Base-by-base conservation (phyloP, 2,888 invertebrate species). In the Rhagophthalmus giganteus region DNA sequence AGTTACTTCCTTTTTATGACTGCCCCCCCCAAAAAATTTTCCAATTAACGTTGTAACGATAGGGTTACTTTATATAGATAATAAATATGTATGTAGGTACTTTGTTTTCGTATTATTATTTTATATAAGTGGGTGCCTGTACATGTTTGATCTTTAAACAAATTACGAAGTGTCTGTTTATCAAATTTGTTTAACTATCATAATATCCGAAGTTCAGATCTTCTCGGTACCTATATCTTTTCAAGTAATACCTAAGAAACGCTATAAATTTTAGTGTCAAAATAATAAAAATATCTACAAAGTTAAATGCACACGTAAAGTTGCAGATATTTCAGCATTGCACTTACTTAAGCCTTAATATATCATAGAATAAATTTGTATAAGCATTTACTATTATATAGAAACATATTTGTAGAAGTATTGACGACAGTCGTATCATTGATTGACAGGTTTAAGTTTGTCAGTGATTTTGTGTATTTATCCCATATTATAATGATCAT, bases 401-500 rank as follows among this genome's bases (percentile, higher is more conserved):
- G n/a, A n/a, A 38, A 32, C 24, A 33, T 41, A 40, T 11, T 11
- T 44, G 33, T 44, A 44, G 44, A 35, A 27, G 33, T 44, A 47
- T 38, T 31, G 24, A 32, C 27, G 24, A 32, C 13, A 39, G 20
- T 20, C 4, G 3, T 20, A 20, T 20, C 20, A 3, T 20, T 20
- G 7, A 20, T 7, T 20, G 7, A 5, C 20, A 5, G 3, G 7
- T 20, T 20, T 20, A n/a, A 26, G 37, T 37, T 13, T 13, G 8
- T 24, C 11, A 37, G 24, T 10, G 39, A 44, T 44, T 34, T 45
- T 44, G 35, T 49, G 35, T 40, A 33, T 51, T 45, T 51, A 45
- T 51, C 45, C 46, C 45, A 51, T 45, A 20, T 34, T 51, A 35
- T 50, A 50, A 38, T 50, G 38, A 50, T 40, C 33, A 34, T 51